Evolutionary conservation across 1,140 invertebrate species (phyloP), one percentile per base, ranked within the genome.

Genomic region (Centruroides sculpturatus): DNA sequence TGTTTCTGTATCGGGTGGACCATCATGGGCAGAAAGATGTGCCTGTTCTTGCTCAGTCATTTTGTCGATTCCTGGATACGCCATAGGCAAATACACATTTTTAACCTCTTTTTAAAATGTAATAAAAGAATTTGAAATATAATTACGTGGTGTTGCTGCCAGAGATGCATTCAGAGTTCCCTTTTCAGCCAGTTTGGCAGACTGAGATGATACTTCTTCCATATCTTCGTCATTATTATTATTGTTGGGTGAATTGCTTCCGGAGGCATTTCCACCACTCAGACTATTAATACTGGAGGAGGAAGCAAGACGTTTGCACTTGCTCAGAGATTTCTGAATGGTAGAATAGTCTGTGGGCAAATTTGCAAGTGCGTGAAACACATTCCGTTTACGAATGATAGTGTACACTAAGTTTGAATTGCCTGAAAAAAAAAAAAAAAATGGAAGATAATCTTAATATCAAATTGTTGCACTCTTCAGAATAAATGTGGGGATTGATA

Each of bases 331-430:
- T 69, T 89, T 87, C 34, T 85, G 83, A 69, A 98, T 97, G 56
- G 88, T 85, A 10, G 81, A 80, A 71, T 90, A 86, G 73, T 99
- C 96, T 56, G 87, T 89, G 3, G 94, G 92, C 59, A 99, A 76
- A 78, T 97, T 99, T 11, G 93, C 92, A 64, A 99, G 77, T 59
- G 89, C 82, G 77, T 99, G 94, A 76, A 99, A 99, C 55, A 98
- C 92, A 72, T 93, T 88, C 35, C 96, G 80, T 73, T 99, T 99
- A 51, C 95, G 81, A 68, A 99, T 99, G 63, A 99, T 98, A 5
- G 94, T 98, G 75, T 99, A 99, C 35, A 99, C 91, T 61, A 99
- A 78, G 80, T 98, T 98, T 13, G 92, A 92, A 74, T 99, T 99
- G 0, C 87, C 86, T 89, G 67, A 10, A 59, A 64, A 54, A 66